These are phyloP conservation scores for Globia sparganii DNA, from an alignment of 2,888 invertebrate genomes.

Conservation along the genomic window DNA sequence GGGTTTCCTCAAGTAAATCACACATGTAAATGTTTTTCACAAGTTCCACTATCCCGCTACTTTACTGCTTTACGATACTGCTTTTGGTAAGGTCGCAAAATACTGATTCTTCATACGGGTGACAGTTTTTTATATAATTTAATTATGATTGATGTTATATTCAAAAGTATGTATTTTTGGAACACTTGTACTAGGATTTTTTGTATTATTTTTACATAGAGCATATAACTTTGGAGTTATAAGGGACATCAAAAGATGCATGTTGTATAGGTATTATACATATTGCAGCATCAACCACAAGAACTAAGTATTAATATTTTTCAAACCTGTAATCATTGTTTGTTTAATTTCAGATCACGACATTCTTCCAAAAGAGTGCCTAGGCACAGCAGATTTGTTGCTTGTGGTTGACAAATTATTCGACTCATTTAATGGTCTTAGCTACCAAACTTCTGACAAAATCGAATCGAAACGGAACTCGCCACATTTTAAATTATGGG, in stretches of 20 bases:
- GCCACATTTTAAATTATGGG: slow-evolving; percentile 4
- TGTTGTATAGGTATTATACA: background rate
- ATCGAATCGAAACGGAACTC: background rate
- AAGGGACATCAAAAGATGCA: too few species aligned
- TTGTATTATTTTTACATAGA: too few species aligned
- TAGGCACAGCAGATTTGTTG: slow-evolving; percentile 8
- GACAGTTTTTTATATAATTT: too few species aligned
- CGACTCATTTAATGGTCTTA: background rate
- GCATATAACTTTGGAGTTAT: too few species aligned
- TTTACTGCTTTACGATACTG: too few species aligned
- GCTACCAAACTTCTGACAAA: background rate
- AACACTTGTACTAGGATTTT: too few species aligned
- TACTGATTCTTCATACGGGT: too few species aligned
- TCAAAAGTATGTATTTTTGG: too few species aligned
- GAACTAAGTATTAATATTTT: background rate
- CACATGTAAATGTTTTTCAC: background rate
- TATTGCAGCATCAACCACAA: background rate
- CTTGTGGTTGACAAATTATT: slow-evolving; percentile 5
- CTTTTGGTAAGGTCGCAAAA: too few species aligned
- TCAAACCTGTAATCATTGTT: background rate
- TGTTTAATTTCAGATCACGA: slow-evolving; percentile 11
- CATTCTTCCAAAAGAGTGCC: background rate
- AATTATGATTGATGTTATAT: too few species aligned
- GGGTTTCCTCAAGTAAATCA: too few species aligned
- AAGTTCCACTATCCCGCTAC: background rate